Evolutionary conservation across 2,888 invertebrate genomes (phyloP).

Genomic region (Amphipyra tragopoginis): DNA sequence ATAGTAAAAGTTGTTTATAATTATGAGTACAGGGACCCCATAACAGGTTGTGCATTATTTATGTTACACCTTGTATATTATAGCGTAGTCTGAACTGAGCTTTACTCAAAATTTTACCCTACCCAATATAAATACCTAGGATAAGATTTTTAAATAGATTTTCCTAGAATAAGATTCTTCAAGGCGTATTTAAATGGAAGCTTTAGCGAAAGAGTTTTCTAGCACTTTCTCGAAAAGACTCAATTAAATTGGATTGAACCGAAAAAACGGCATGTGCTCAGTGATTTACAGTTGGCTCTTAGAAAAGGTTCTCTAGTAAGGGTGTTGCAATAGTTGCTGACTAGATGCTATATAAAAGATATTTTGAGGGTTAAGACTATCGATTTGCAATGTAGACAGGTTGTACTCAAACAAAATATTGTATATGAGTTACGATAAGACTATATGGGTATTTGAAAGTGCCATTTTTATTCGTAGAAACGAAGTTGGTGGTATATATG

Average conservation of each 20-base stretch:
- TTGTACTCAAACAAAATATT: conserved; percentile 14
- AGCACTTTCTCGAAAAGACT: conserved; percentile 43
- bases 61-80: no score
- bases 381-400: conserved; percentile 50
- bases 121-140: conserved; percentile 21
- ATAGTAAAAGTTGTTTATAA: no score
- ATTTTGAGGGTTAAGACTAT: conserved; percentile 33
- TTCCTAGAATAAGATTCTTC: conserved; percentile 44
- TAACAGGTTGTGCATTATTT: no score
- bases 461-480: no score
- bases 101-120: no score
- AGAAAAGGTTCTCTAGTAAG: conserved; percentile 48
- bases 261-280: conserved; percentile 48
- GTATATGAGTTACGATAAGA: conserved; percentile 21
- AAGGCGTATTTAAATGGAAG: conserved; percentile 54
- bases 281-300: conserved; percentile 47
- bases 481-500: no score
- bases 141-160: conserved; percentile 44
- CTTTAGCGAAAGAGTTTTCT: conserved; percentile 50
- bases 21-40: no score
- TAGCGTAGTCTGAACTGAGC: no score
- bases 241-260: conserved; percentile 55
- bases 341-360: conserved; percentile 18
- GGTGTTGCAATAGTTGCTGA: conserved; percentile 43
- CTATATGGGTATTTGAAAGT: not conserved